Percentiles rank a stretch among this genome's conserved stretches.
These are phyloP conservation scores for Leucoraja erinaceus DNA, from an alignment of 2,113 vertebrate species.

Conservation along the genomic window DNA sequence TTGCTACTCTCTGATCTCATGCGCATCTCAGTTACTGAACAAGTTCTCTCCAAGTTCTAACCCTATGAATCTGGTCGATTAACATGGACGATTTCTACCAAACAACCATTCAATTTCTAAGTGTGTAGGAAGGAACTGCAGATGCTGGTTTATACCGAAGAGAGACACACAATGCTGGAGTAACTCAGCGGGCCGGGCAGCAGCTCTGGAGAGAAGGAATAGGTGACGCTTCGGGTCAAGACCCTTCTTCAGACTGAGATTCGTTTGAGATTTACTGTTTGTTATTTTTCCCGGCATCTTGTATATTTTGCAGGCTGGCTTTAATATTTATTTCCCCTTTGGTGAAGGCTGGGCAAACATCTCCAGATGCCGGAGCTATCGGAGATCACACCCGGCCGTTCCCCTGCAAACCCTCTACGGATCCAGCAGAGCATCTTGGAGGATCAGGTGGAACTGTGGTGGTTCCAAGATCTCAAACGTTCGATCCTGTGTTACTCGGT, in stretches of 20 bases:
- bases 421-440: slow-evolving; percentile 79
- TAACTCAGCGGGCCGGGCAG: no score
- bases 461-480: slow-evolving; percentile 84
- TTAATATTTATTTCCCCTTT: no score
- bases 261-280: neutral
- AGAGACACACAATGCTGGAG: no score
- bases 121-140: no score
- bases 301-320: neutral
- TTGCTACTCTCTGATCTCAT: neutral
- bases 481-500: slow-evolving; percentile 79
- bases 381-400: slow-evolving; percentile 55
- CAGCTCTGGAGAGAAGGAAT: no score
- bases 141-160: no score
- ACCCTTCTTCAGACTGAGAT: neutral
- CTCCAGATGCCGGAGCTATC: slow-evolving; percentile 69
- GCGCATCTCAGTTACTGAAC: no score
- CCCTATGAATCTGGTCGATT: neutral
- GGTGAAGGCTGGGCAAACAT: neutral
- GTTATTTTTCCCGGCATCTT: neutral
- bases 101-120: neutral
- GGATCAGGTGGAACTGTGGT: slow-evolving; percentile 95
- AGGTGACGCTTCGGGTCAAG: no score
- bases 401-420: slow-evolving; percentile 50
- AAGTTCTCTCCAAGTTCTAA: no score
- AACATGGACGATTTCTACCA: neutral